Evolutionary conservation across 2,888 invertebrate species (phyloP).

Genomic region (Netelia inedita): DNA sequence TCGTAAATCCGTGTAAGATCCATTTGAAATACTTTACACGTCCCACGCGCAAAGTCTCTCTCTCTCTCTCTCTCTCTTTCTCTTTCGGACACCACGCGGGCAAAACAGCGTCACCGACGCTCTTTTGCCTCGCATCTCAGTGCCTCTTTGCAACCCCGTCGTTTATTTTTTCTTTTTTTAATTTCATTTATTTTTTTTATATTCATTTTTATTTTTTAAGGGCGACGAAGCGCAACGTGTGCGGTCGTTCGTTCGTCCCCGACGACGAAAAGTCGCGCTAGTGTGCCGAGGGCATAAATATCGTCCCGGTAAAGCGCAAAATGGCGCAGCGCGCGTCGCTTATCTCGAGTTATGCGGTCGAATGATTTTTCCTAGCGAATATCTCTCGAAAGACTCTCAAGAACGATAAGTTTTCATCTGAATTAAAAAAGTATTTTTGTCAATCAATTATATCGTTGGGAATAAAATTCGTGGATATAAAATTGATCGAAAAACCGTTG

Average conservation of each 20-base stretch:
- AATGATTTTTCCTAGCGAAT: neutral
- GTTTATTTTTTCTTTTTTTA: conserved; percentile 4
- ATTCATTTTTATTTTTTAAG: conserved; percentile 60
- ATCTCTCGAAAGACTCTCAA: too few relatives aligned
- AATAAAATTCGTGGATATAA: too few relatives aligned
- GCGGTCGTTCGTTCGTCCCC: conserved; percentile 73
- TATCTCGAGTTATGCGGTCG: conserved; percentile 76
- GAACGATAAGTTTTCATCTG: too few relatives aligned
- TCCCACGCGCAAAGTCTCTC: conserved; percentile 71
- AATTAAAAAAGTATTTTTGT: too few relatives aligned
- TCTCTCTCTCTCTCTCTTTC: neutral
- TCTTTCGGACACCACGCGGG: conserved; percentile 35
- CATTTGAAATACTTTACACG: conserved; percentile 72
- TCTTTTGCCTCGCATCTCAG: conserved; percentile 53
- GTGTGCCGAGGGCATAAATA: conserved; percentile 72
- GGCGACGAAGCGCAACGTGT: conserved; percentile 71
- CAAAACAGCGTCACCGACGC: conserved; percentile 36
- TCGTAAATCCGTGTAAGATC: conserved; percentile 76
- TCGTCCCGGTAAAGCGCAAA: conserved; percentile 76
- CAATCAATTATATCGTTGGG: too few relatives aligned
- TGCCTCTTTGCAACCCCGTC: conserved; percentile 42
- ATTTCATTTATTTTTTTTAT: neutral
- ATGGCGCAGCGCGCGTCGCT: conserved; percentile 76
- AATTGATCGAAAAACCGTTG: too few relatives aligned
- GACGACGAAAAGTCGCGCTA: neutral